A percentile compares a stretch with the other conserved stretches of the same genome.
Conservation (phyloP, 2,888 invertebrate species). For the Megamerina dolium region DNA sequence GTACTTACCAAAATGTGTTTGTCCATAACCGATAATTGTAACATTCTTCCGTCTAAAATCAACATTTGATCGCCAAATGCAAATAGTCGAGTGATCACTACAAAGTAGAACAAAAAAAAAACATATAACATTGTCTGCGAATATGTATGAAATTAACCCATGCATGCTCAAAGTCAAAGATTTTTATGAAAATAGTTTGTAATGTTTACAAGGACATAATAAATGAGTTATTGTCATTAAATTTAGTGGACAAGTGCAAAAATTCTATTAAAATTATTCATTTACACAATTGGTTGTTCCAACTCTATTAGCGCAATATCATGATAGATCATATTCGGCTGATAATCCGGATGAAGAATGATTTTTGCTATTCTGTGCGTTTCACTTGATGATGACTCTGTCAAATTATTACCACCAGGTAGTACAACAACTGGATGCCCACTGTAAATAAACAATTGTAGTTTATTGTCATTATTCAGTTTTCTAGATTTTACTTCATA, state of each 20-base stretch:
- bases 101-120: background rate
- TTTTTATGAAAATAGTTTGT: no score
- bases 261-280: no score
- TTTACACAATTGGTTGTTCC: slow-evolving; percentile 2
- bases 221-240: no score
- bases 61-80: no score
- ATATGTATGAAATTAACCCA: no score
- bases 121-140: no score
- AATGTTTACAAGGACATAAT: no score
- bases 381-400: slow-evolving; percentile 31
- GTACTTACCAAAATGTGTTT: slow-evolving; percentile 42
- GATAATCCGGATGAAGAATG: slow-evolving; percentile 16
- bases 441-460: slow-evolving; percentile 6
- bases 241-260: no score
- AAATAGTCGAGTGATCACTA: no score
- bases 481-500: no score
- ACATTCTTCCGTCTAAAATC: slow-evolving; percentile 44
- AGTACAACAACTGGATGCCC: slow-evolving; percentile 18
- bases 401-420: slow-evolving; percentile 19
- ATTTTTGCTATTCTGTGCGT: slow-evolving; percentile 21
- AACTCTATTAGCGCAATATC: slow-evolving; percentile 20
- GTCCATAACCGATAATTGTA: slow-evolving; percentile 59
- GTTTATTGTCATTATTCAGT: no score
- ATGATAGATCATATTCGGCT: slow-evolving; percentile 13
- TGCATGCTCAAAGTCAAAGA: no score